A percentile compares a stretch with the other conserved stretches of the same genome.
Conservation (phyloP, 2,113 vertebrate genomes). For the Uria aalge region DNA sequence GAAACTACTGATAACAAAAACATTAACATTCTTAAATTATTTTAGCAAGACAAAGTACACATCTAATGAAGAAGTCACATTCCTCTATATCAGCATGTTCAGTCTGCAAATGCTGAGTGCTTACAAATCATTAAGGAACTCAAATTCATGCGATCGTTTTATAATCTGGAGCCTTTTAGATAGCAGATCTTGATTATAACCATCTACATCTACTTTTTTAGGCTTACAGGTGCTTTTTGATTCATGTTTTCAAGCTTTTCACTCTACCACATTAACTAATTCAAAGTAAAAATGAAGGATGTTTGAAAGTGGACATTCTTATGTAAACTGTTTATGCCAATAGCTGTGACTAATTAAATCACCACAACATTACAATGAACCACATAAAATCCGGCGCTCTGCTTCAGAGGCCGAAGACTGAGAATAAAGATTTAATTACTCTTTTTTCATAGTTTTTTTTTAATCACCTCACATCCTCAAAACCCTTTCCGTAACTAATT, state of each 20-base stretch:
- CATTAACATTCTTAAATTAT: neutral
- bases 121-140: neutral
- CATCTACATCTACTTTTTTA: neutral
- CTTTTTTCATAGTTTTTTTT: neutral
- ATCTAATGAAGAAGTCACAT: neutral
- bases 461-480: neutral
- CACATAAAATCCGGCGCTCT: accelerated
- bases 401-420: neutral
- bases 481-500: neutral
- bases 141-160: neutral
- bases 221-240: neutral
- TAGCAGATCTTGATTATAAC: neutral
- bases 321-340: neutral
- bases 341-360: neutral
- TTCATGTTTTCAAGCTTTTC: neutral
- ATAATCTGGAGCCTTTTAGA: neutral
- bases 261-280: neutral
- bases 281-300: neutral
- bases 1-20: neutral
- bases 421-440: neutral
- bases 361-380: neutral
- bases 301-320: neutral
- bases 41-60: neutral
- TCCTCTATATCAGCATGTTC: neutral
- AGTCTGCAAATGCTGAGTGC: neutral